Conservation (phyloP, 2,113 vertebrate species). For the Pelecanoides urinatrix region DNA sequence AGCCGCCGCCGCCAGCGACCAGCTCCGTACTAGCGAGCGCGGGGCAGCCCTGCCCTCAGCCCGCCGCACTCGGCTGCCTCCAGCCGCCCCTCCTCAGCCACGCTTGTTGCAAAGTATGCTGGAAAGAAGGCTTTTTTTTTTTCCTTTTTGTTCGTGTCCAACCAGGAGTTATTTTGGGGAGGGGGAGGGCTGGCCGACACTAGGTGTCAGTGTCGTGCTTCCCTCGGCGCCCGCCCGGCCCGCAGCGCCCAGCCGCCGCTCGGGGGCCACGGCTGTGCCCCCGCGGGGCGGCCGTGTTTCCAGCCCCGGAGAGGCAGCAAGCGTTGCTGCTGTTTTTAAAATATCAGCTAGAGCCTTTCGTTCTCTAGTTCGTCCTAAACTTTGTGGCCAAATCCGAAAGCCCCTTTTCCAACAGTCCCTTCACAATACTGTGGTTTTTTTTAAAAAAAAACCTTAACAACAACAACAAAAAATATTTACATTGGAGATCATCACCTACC, state of each 20-base stretch:
- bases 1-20: background rate
- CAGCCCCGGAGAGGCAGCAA: rapidly evolving
- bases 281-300: too few species aligned
- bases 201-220: conserved; percentile 23
- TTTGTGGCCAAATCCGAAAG: rapidly evolving
- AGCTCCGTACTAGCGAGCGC: rapidly evolving
- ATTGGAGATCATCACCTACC: background rate
- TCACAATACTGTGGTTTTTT: background rate
- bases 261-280: background rate
- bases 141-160: too few species aligned
- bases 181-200: background rate
- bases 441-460: background rate
- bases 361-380: too few species aligned
- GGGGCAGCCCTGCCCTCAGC: background rate
- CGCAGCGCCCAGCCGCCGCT: background rate
- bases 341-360: rapidly evolving
- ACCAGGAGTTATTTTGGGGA: rapidly evolving
- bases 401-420: background rate
- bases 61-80: too few species aligned
- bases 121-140: background rate
- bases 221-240: background rate
- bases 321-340: rapidly evolving
- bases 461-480: background rate
- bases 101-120: rapidly evolving
- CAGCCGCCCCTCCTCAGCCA: rapidly evolving